A percentile compares a stretch with the other conserved stretches of the same genome.
phyloP scores from a whole-genome alignment of 2,888 invertebrate species.

The Erynnis tages region DNA sequence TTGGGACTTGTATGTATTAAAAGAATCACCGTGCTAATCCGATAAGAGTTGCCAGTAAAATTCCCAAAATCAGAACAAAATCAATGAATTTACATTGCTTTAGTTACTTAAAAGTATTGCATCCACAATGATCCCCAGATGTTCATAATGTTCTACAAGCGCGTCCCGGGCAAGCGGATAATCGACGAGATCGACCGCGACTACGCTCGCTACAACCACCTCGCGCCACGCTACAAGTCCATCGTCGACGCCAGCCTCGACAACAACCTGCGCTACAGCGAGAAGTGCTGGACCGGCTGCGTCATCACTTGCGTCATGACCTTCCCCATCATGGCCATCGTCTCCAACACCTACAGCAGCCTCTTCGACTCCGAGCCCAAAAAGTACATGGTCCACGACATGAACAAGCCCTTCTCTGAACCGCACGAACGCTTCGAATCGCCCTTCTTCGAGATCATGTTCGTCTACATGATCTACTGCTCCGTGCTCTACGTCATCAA shows the following conservation, averaged over 20 bases:
- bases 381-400: slow-evolving; percentile 59
- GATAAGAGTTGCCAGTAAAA: no score
- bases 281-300: slow-evolving; percentile 44
- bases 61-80: no score
- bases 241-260: slow-evolving; percentile 36
- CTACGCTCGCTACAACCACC: slow-evolving; percentile 39
- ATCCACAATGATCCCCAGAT: slow-evolving; percentile 41
- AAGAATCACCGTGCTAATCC: no score
- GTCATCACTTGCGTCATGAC: slow-evolving; percentile 40
- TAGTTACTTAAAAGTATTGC: no score
- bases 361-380: slow-evolving; percentile 38
- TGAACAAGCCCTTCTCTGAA: slow-evolving; percentile 41
- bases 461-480: slow-evolving; percentile 43
- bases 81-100: no score
- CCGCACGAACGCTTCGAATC: slow-evolving; percentile 44
- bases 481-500: slow-evolving; percentile 42
- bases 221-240: slow-evolving; percentile 33
- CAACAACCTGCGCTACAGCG: slow-evolving; percentile 43
- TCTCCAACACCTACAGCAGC: slow-evolving; percentile 42
- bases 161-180: slow-evolving; percentile 39
- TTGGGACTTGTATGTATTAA: no score
- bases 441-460: slow-evolving; percentile 53
- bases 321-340: slow-evolving; percentile 48
- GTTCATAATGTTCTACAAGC: slow-evolving; percentile 46
- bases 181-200: slow-evolving; percentile 53